Evolutionary conservation across 2,113 vertebrate genomes (phyloP), one percentile per base, ranked within the genome.

Genomic region (Cheirogaleus medius): DNA sequence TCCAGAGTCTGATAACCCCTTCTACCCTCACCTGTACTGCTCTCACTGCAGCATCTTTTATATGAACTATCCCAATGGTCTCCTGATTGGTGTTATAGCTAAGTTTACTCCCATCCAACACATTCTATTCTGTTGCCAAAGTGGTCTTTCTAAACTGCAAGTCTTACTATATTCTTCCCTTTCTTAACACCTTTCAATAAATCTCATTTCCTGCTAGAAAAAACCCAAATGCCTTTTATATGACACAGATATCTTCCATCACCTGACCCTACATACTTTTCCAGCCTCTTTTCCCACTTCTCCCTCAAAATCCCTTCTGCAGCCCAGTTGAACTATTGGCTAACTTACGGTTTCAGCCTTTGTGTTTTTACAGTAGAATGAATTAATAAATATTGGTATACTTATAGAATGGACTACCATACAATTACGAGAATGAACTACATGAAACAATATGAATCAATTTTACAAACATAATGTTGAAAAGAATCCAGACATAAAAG

Each of bases 151-250:
- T 91, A 77, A 88, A 83, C 37, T 52, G 14, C 9, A 83, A 60
- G 56, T 77, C 29, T 86, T 29, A 47, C 34, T 95, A 95, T 49
- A 83, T 60, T 92, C 25, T 52, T n/a, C 12, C 10, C 32, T 47
- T 94, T 58, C 68, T 96, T 56, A 66, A 78, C 15, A 88, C 17
- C 21, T 94, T 91, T 83, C 2, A 84, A 89, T 78, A 83, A 42
- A 64, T 58, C 23, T 71, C 25, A 94, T 84, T 94, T 88, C 42
- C n/a, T 68, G 68, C 20, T 25, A 68, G 34, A 91, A 74, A 68
- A 74, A 37, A 66, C 17, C 17, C 42, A 83, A 91, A 44, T 27
- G 60, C n/a, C 23, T 88, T 92, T 89, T 60, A 84, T 56, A 47
- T 47, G 37, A 88, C 25, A 92, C 25, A 85, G 68, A 76, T 44